Evolutionary conservation across 2,797 vertebrate genomes (phyloP), one percentile per base, ranked within the genome.

Genomic region (Chelon auratus): DNA sequence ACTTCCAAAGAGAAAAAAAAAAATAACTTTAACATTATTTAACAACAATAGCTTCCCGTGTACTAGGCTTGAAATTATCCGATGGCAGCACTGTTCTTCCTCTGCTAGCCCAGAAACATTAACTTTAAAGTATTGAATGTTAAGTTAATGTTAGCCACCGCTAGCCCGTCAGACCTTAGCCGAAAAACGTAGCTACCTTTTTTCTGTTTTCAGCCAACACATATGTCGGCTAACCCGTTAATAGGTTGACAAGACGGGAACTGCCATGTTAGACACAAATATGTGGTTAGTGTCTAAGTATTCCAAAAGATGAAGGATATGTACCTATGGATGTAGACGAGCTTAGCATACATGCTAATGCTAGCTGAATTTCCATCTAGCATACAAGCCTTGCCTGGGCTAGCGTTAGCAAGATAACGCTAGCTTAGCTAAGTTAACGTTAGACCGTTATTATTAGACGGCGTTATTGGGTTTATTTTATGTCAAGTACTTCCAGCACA

Each of bases 331-430:
- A 3, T 33, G 2, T 22, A 12, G n/a, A n/a, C 55, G 8, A 56
- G 60, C 13, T 47, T 63, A 56, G 60, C 47, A 22, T 43, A 3
- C 5, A 63, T 40, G 81, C 77, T 75, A 80, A 77, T 14, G n/a
- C 59, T 74, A 78, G 56, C 68, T 57, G 24, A 9, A 39, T 63
- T 62, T 4, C 22, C 33, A 43, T 54, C 51, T 4, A 26, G 24
- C 24, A 26, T 4, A 26, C 24, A 3, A 26, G 24, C 24, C 3
- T 26, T 26, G 24, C 24, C 24, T 26, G 24, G 24, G 24, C 24
- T 26, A 42, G 15, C 54, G 12, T 52, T 64, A 62, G 72, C 72
- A 59, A 36, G 45, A 9, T 22, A 51, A 42, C 42, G 53, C 14
- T 17, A 45, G 18, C 61, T 30, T 26, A 18, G 45, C 18, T 61